Evolutionary conservation across 2,888 invertebrate species (phyloP).

Genomic region (Tanytarsus gracilentus): DNA sequence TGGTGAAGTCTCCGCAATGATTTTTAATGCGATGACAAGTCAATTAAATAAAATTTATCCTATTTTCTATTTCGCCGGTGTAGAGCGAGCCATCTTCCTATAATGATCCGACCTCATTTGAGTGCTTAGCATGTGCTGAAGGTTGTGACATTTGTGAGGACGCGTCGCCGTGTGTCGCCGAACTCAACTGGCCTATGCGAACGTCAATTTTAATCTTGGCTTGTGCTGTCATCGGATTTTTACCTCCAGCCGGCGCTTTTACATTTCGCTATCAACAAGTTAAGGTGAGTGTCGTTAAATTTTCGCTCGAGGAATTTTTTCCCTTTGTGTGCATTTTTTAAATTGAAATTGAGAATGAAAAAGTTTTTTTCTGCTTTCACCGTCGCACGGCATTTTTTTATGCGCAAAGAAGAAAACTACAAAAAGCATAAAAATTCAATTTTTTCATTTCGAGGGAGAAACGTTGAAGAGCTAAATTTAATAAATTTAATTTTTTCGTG

Average conservation of each 20-base stretch:
- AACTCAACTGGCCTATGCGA: slow-evolving; percentile 86
- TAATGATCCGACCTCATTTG: slow-evolving; percentile 60
- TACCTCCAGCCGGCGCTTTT: slow-evolving; percentile 81
- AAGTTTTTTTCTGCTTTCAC: too few species aligned
- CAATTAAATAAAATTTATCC: slow-evolving; percentile 22
- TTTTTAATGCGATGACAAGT: slow-evolving; percentile 23
- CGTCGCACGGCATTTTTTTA: neutral
- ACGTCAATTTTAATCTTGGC: slow-evolving; percentile 77
- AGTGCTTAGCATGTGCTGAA: slow-evolving; percentile 82
- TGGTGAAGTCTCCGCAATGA: slow-evolving; percentile 12
- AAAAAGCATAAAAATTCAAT: neutral
- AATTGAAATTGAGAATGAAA: neutral
- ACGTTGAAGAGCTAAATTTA: neutral
- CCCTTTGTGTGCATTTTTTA: neutral
- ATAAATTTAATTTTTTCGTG: neutral
- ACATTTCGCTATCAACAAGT: slow-evolving; percentile 91
- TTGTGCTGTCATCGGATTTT: slow-evolving; percentile 76
- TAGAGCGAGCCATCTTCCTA: slow-evolving; percentile 66
- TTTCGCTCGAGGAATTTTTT: too few species aligned
- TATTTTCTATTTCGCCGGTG: neutral
- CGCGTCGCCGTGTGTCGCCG: slow-evolving; percentile 81
- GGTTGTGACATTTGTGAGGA: slow-evolving; percentile 86
- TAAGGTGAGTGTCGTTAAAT: slow-evolving; percentile 62
- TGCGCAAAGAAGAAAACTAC: neutral
- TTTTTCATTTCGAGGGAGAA: neutral